These are phyloP conservation scores for Clarias pachynema DNA, from an alignment of 2,797 vertebrate species.

Conservation along the genomic window DNA sequence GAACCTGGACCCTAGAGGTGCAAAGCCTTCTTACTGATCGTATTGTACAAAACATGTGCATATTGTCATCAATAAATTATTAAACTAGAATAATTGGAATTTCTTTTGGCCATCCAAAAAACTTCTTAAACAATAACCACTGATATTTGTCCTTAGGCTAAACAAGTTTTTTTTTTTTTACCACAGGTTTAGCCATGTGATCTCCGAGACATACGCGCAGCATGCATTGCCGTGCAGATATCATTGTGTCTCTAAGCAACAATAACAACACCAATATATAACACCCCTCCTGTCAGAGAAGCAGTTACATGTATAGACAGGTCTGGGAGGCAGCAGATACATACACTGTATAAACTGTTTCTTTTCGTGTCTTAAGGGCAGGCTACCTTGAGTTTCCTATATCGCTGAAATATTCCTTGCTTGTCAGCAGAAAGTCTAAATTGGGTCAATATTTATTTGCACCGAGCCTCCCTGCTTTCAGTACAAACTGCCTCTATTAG, in stretches of 20 bases:
- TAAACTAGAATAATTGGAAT: background rate
- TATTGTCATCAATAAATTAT: background rate
- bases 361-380: background rate
- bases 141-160: background rate
- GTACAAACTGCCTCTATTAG: constrained; percentile 30
- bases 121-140: background rate
- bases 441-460: background rate
- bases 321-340: background rate
- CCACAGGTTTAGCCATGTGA: constrained; percentile 3
- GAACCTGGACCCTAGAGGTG: too few relatives aligned
- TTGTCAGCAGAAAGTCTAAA: constrained; percentile 21
- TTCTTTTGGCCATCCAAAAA: background rate
- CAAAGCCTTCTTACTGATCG: background rate
- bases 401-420: background rate
- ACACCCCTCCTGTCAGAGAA: background rate
- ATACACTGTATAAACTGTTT: constrained; percentile 3
- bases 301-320: background rate
- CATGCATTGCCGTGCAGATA: background rate
- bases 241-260: background rate
- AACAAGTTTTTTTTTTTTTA: background rate
- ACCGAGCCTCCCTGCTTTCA: background rate
- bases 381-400: background rate
- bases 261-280: background rate
- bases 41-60: too few relatives aligned
- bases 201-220: background rate